Conservation (phyloP, 1,140 invertebrate species). For the Hermatobates lingyangjiaoensis region DNA sequence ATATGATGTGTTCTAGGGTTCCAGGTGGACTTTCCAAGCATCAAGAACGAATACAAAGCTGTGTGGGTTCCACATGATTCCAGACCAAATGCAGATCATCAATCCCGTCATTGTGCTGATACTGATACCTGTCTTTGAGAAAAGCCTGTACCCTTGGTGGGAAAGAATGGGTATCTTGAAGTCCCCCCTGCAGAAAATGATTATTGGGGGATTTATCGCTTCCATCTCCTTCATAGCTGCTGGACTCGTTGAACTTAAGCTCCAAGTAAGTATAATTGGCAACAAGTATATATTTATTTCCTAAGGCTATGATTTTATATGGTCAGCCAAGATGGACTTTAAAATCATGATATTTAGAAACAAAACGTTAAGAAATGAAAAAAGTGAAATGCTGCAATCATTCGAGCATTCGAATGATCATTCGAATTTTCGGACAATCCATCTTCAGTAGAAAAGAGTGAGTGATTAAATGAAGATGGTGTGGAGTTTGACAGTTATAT, state of each 20-base stretch:
- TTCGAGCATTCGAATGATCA: too few relatives aligned
- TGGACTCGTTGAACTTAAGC: slow-evolving; percentile 39
- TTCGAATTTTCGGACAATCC: too few relatives aligned
- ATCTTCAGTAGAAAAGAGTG: too few relatives aligned
- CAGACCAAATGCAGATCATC: slow-evolving; percentile 62
- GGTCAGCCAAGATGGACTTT: too few relatives aligned
- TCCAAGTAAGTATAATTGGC: slow-evolving; percentile 34
- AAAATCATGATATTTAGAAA: too few relatives aligned
- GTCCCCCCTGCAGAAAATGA: slow-evolving; percentile 37
- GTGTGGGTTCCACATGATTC: slow-evolving; percentile 33
- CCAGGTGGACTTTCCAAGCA: slow-evolving; percentile 39
- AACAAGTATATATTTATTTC: too few relatives aligned
- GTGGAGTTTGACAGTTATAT: too few relatives aligned
- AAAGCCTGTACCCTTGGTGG: slow-evolving; percentile 28
- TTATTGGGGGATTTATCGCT: slow-evolving; percentile 42
- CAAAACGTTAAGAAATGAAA: too few relatives aligned
- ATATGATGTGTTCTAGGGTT: slow-evolving; percentile 21
- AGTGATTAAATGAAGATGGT: too few relatives aligned
- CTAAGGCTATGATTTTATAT: too few relatives aligned
- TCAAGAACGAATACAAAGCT: slow-evolving; percentile 45
- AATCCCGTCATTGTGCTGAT: slow-evolving; percentile 60
- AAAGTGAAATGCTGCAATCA: too few relatives aligned
- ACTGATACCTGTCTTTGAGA: slow-evolving; percentile 62
- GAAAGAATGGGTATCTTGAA: slow-evolving; percentile 21
- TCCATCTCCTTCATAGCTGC: slow-evolving; percentile 46